Evolutionary conservation across 2,888 invertebrate genomes (phyloP), one percentile per base, ranked within the genome.

Genomic region (Sinopyrophorus schimmeli): DNA sequence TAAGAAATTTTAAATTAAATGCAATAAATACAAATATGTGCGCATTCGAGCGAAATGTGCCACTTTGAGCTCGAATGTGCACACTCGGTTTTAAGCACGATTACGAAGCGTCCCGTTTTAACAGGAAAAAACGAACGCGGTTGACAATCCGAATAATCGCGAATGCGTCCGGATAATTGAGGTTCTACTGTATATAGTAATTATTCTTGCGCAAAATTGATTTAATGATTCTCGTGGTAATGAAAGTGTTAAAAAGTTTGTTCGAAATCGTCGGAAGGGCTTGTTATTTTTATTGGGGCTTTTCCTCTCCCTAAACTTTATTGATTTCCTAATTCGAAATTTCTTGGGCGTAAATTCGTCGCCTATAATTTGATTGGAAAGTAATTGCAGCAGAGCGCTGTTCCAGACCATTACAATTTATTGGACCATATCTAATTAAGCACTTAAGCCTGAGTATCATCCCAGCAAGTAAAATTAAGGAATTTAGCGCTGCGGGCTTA

Each of bases 401-500:
- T 65, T 65, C 59, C 56, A 61, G 58, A 54, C 59, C 54, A 61
- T 65, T 64, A 61, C 64, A 63, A 64, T 64, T 67, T 64, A 67
- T 64, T 58, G 63, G 57, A 54, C 61, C 63, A 63, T 60, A 62
- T 63, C 64, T 65, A 64, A 66, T 66, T 64, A 67, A 61, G 62
- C 60, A 58, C 58, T 59, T 59, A 62, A 65, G 63, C 60, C 53
- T 55, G 47, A n/a, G n/a, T 50, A 41, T 43, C 55, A 54, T 56
- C 58, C 54, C 51, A 46, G 47, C 39, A 53, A 52, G 52, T 59
- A 60, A 60, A 64, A 64, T 62, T 61, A 57, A 57, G 54, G 57
- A 57, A 47, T 38, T 40, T 43, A 53, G 46, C 37, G 52, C 39
- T n/a, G n/a, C 41, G 55, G 53, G 56, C 52, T 57, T 57, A 49